Evolutionary conservation across 1,140 invertebrate species (phyloP), one percentile per base, ranked within the genome.

Genomic region (Drosophila pachea): DNA sequence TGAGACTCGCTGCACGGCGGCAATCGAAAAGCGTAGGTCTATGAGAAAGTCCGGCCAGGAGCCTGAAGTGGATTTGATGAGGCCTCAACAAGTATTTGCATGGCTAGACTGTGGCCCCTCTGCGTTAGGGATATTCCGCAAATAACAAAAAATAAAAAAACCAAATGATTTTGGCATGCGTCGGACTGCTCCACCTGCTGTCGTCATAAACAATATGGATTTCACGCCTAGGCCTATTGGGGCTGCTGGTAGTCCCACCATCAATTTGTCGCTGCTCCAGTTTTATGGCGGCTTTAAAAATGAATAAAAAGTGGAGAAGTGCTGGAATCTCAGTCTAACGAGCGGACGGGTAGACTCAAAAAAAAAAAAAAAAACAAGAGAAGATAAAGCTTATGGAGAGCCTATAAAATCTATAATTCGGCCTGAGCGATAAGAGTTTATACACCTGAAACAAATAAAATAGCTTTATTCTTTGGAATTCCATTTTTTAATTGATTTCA

Each of bases 381-480:
- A 61, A 62, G 63, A 68, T 43, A 61, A 62, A 50, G 31, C 33
- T 32, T 56, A 31, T 45, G 55, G 49, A 50, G 16, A 43, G 50
- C 50, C 49, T 38, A 72, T 81, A 78, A 83, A 83, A 74, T 62
- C 29, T 73, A 84, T 78, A 83, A 76, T 83, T 78, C 61, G 54
- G 68, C 42, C 40, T 5, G 43, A 50, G 31, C 47, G 59, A 73
- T 73, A 73, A 69, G 65, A 68, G 56, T 65, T 59, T 65, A 55
- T 73, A 67, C 69, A 63, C 42, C 62, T 55, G 66, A 65, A 72
- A 60, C 50, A 29, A 16, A 54, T 65, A 35, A 76, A 76, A 83
- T 84, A 53, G 55, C 79, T 83, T 67, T 74, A 84, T 86, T 84
- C 81, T 79, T 68, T 71, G 76, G 76, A 86, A 84, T 84, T 84